phyloP scores from a whole-genome alignment of 2,888 invertebrate species.

The Eilema griseolum region DNA sequence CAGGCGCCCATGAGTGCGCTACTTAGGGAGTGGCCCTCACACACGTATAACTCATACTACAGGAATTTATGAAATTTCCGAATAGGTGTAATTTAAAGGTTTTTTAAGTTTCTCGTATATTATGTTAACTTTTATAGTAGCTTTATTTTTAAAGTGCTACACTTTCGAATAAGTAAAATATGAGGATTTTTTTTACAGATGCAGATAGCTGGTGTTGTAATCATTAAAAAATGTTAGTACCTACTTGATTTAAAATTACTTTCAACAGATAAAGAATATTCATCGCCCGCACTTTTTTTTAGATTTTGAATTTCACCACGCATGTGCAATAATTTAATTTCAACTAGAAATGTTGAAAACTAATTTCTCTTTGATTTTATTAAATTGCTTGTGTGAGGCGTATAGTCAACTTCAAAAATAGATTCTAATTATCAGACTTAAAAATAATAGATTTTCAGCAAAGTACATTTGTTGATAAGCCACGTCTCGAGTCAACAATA shows the following conservation, averaged over 20 bases:
- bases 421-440: too few species aligned
- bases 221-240: background rate
- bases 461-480: too few species aligned
- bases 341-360: background rate
- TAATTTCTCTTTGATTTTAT: background rate
- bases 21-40: conserved; percentile 39
- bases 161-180: conserved; percentile 1
- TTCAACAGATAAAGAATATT: background rate
- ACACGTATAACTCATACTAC: conserved; percentile 28
- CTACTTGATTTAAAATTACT: background rate
- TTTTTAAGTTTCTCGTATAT: conserved; percentile 11
- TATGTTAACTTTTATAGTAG: background rate
- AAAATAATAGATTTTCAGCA: too few species aligned
- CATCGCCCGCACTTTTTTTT: background rate
- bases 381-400: background rate
- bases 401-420: too few species aligned
- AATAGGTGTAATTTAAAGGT: conserved; percentile 29
- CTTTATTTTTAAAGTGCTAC: background rate
- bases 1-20: conserved; percentile 17
- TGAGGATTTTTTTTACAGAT: background rate
- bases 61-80: conserved; percentile 55
- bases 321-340: background rate
- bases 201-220: background rate
- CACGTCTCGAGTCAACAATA: too few species aligned
- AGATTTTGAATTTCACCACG: background rate